Percentiles rank a stretch among this genome's conserved stretches.
Conservation (phyloP, 2,113 vertebrate species). For the Nymphicus hollandicus region DNA sequence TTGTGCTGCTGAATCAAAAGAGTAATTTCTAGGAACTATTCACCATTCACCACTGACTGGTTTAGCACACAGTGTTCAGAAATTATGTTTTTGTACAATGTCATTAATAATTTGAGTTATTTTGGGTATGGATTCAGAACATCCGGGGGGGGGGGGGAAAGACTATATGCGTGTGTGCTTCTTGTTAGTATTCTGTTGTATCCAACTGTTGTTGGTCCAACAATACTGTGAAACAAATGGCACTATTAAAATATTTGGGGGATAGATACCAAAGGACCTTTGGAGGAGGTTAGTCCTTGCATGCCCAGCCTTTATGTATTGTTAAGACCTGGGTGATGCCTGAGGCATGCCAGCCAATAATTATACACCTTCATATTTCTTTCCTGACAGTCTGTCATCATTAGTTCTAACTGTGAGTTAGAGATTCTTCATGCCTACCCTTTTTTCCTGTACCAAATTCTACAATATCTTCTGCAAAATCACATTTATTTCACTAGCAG, state of each 20-base stretch:
- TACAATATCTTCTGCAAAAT: background rate
- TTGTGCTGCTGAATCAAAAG: background rate
- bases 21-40: background rate
- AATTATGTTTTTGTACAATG: background rate
- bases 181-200: background rate
- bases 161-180: background rate
- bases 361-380: constrained; percentile 67
- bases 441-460: background rate
- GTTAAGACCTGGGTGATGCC: constrained; percentile 74
- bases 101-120: background rate
- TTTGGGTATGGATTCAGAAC: background rate
- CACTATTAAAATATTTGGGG: background rate
- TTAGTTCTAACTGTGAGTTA: constrained; percentile 43
- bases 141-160: background rate
- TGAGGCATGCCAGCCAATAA: constrained; percentile 64
- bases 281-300: constrained; percentile 65
- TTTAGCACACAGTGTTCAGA: background rate
- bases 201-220: background rate
- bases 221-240: background rate
- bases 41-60: background rate
- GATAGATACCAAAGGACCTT: constrained; percentile 41
- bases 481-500: background rate
- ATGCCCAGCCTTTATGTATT: constrained; percentile 65
- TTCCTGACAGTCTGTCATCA: constrained; percentile 72
- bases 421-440: background rate